Evolutionary conservation across 2,113 vertebrate species (phyloP), one percentile per base, ranked within the genome.

Genomic region (Passer domesticus): DNA sequence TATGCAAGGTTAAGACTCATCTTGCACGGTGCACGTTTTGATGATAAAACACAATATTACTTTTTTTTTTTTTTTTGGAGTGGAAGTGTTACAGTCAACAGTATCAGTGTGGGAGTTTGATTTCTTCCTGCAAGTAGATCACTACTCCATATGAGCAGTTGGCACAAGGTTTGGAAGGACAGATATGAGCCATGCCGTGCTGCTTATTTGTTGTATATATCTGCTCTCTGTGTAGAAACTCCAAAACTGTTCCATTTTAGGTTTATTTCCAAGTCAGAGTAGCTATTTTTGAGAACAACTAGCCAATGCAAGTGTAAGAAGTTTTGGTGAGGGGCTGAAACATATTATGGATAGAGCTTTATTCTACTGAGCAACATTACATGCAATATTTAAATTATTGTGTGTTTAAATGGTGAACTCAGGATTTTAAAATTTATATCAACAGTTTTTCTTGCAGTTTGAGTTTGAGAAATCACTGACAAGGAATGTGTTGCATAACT

Each of bases 1-100:
- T 59, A 52, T 11, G 13, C 60, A 56, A 87, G 94, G 95, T 97
- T 94, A 97, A 97, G 95, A 96, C 93, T 94, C 70, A 53, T 76
- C 94, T 95, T 92, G 83, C 70, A 16, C 1, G 2, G 80, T 90
- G 89, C 79, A 92, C 44, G 20, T 95, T 97, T 94, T 82, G 86
- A 75, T 96, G 96, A 97, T 97, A 93, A 97, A 97, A 97, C 79
- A 63, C 66, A 69, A 11, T 89, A 30, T 94, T 77, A 69, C 30
- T 50, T 87, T 89, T 79, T 94, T 89, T 79, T 94, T 53, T 80
- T 95, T 95, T 69, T 81, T 87, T 85, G 95, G 79, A 84, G 56
- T 83, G 70, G 60, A 90, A 92, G 81, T 68, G 74, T 95, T 92
- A 73, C 52, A 94, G 66, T 94, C 94, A 89, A 81, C 67, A 41